Evolutionary conservation across 2,888 invertebrate genomes (phyloP), one percentile per base, ranked within the genome.

Genomic region (Keiferia lycopersicella): DNA sequence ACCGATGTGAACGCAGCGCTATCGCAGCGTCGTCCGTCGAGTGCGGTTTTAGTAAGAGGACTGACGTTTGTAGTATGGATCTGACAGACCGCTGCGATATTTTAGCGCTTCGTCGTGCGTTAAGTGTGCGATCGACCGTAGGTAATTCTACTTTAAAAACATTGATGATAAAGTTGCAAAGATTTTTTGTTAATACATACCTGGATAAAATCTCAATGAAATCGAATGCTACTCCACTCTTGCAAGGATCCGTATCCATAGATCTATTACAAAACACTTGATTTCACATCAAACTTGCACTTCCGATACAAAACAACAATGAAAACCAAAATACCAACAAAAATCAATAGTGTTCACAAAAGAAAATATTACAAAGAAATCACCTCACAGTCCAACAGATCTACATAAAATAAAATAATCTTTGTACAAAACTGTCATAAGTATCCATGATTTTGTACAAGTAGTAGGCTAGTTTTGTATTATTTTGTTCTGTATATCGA

Each of bases 261-360:
- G 14, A 16, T 56, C 34, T 16, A 56, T 16, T 30, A n/a, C 12
- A 12, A 20, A 18, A 39, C 63, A 66, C 64, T 66, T 63, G 58
- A 65, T 65, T 65, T 68, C 48, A 61, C 59, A 45, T 45, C 16
- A 26, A 60, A 60, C 20, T 61, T 45, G 34, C 64, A 65, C 66
- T 69, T 69, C 69, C 67, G 66, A 64, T 50, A 59, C 59, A 63
- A 53, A 26, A n/a, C 8, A 3, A 18, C 16, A 18, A 11, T 34
- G 20, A 12, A 51, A 57, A 65, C 45, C 26, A 45, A 16, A 60
- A 60, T 45, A 60, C 26, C 26, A 45, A 26, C 60, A 60, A 59
- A 22, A 20, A 8, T 51, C 45, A 16, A n/a, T 45, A 45, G 20
- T 34, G 34, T 34, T 10, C 14, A 53, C 12, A 53, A 14, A 20